phyloP scores from a whole-genome alignment of 2,888 invertebrate species.

The Plemyria rubiginata region DNA sequence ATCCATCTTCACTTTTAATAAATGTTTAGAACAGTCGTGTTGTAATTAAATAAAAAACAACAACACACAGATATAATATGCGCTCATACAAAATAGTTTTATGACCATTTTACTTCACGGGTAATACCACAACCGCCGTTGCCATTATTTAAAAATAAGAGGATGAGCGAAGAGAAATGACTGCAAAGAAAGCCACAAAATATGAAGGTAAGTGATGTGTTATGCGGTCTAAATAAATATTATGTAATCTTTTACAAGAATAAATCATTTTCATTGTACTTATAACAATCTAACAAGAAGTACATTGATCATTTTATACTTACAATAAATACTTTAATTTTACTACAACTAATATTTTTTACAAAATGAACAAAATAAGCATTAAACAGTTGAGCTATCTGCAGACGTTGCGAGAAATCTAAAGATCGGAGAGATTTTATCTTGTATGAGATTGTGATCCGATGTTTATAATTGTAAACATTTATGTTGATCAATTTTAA shows the following conservation, averaged over 20 bases:
- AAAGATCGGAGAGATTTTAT: too few species aligned
- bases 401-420: too few species aligned
- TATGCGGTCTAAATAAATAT: conserved; percentile 26
- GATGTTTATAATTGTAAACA: too few species aligned
- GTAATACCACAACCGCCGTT: conserved; percentile 2
- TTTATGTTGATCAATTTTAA: too few species aligned
- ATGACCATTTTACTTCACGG: conserved; percentile 9
- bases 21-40: not conserved
- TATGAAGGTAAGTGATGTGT: conserved; percentile 4
- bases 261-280: not conserved
- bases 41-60: not conserved
- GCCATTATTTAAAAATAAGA: conserved; percentile 15
- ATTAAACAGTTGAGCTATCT: too few species aligned
- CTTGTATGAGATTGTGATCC: too few species aligned
- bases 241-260: not conserved
- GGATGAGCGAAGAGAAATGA: conserved; percentile 6
- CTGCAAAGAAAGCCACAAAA: conserved; percentile 38
- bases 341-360: too few species aligned
- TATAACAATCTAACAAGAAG: not conserved
- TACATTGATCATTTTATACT: not conserved
- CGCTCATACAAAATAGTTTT: not conserved
- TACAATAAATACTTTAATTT: too few species aligned
- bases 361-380: too few species aligned
- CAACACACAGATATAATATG: conserved; percentile 12
- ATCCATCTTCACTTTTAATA: too few species aligned